Evolutionary conservation across 64 coral and sea anemone species (phyloP).

Genomic region (Hydrozoanthus tunicans): DNA sequence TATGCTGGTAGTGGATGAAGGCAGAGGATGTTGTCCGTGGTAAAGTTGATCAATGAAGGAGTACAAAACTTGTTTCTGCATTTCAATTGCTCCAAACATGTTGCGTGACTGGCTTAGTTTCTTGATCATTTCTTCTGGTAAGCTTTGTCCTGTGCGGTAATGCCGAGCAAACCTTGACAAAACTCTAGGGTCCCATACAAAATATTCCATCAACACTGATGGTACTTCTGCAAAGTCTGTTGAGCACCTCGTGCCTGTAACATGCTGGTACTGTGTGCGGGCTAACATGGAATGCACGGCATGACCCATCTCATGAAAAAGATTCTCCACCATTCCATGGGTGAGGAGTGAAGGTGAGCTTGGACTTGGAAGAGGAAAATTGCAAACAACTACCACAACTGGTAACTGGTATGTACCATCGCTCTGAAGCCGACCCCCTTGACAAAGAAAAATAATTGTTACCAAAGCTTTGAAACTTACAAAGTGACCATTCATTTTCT

Average conservation of each 20-base stretch:
- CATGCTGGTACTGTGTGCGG: constrained; percentile 94
- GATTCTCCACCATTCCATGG: constrained; percentile 92
- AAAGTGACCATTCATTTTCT: no score
- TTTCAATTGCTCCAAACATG: constrained; percentile 96
- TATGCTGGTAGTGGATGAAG: constrained; percentile 75
- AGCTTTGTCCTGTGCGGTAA: constrained; percentile 82
- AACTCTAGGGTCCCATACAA: constrained; percentile 90
- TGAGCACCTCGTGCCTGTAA: constrained; percentile 89
- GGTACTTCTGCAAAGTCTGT: constrained; percentile 99
- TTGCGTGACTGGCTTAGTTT: constrained; percentile 78
- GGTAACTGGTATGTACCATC: constrained; percentile 95
- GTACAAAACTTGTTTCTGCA: constrained; percentile 95
- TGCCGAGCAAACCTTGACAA: constrained; percentile 75
- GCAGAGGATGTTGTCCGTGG: constrained; percentile 78
- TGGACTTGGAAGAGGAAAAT: constrained; percentile 77
- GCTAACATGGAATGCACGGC: constrained; percentile 99
- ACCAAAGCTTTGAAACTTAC: neutral
- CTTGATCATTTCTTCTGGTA: constrained; percentile 81
- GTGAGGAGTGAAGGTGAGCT: constrained; percentile 71
- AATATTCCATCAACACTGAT: constrained; percentile 96
- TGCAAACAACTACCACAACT: constrained; percentile 89
- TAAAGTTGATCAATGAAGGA: constrained; percentile 96
- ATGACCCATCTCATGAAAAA: constrained; percentile 99
- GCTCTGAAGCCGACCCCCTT: constrained; percentile 80
- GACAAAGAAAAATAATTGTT: neutral